Evolutionary conservation across 2,888 invertebrate species (phyloP).

Genomic region (Coleophora flavipennella): DNA sequence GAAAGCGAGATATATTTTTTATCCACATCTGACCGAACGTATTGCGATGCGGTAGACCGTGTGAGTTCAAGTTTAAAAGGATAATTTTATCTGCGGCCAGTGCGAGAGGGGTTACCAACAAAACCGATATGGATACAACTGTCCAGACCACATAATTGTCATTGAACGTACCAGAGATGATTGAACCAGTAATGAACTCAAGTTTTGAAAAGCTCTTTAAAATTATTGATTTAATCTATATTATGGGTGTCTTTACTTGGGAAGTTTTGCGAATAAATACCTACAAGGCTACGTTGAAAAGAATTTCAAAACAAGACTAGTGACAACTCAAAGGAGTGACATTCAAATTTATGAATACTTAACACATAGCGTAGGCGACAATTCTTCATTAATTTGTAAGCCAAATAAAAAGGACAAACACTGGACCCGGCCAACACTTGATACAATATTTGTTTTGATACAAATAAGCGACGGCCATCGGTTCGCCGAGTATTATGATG

Average conservation of each 20-base stretch:
- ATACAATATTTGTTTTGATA: constrained; percentile 65
- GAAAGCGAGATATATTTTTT: constrained; percentile 44
- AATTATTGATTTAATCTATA: too few species aligned
- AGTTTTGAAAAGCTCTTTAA: too few species aligned
- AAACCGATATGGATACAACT: constrained; percentile 18
- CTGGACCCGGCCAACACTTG: constrained; percentile 65
- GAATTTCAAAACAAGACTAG: constrained; percentile 1
- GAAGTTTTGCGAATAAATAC: too few species aligned
- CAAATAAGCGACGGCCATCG: constrained; percentile 63
- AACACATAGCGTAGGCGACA: constrained; percentile 42
- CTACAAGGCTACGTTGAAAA: too few species aligned
- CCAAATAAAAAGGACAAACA: constrained; percentile 51
- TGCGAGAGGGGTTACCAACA: constrained; percentile 11
- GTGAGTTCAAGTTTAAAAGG: constrained; percentile 48
- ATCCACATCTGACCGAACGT: constrained; percentile 44
- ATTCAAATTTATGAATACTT: constrained; percentile 26
- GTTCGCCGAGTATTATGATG: constrained; percentile 59
- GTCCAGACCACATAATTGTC: constrained; percentile 19
- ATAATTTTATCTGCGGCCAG: constrained; percentile 40
- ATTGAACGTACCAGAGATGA: constrained; percentile 7
- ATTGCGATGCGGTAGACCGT: constrained; percentile 55
- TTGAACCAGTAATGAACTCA: background rate
- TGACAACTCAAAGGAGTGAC: too few species aligned
- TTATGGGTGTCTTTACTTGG: too few species aligned
- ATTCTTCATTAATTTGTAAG: constrained; percentile 64